Base-by-base conservation (phyloP, 2,113 vertebrate genomes). In the Gorsachius goisagi region DNA sequence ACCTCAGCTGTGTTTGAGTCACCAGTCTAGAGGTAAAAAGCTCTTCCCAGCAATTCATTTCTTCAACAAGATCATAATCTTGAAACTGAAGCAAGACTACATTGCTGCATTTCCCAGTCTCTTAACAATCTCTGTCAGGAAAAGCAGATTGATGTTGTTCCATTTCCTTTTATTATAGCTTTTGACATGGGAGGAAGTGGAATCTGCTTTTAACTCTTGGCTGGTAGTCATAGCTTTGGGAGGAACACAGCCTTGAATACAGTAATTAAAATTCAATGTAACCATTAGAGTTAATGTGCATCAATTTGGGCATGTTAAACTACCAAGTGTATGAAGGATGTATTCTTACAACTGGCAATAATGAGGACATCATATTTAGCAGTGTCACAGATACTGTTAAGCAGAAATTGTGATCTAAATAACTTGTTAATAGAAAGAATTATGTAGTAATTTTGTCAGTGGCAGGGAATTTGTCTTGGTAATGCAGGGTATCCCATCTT, bases 161-260 rank as follows among this genome's bases (percentile, higher is more conserved):
- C 77, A 91, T 95, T 96, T 97, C 91, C 73, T 87, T 92, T 94
- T 85, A 64, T 96, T 89, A 91, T 60, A 81, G 50, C 30, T 94
- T 81, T 89, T 95, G 58, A 72, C 47, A 91, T 17, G 19, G 8
- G 23, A 91, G 80, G 84, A 92, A 97, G 91, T 78, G 33, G 21
- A 95, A 85, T 91, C 73, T 92, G 64, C 49, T 75, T 84, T 91
- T 92, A 89, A 60, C 53, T 93, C 49, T 95, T 85, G 87, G 68
- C 56, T 1, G 6, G 56, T 30, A 81, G 4, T 80, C 86, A 80
- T 33, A 94, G 35, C 68, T 95, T 52, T 90, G 59, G 47, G 35
- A 81, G 18, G 27, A 93, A 87, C 22, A 39, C 8, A 89, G 24
- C 18, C 28, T 64, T 91, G 49, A 91, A 94, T 35, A 35, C 16